Evolutionary conservation across 2,797 vertebrate genomes (phyloP), one percentile per base, ranked within the genome.

Genomic region (Myripristis murdjan): DNA sequence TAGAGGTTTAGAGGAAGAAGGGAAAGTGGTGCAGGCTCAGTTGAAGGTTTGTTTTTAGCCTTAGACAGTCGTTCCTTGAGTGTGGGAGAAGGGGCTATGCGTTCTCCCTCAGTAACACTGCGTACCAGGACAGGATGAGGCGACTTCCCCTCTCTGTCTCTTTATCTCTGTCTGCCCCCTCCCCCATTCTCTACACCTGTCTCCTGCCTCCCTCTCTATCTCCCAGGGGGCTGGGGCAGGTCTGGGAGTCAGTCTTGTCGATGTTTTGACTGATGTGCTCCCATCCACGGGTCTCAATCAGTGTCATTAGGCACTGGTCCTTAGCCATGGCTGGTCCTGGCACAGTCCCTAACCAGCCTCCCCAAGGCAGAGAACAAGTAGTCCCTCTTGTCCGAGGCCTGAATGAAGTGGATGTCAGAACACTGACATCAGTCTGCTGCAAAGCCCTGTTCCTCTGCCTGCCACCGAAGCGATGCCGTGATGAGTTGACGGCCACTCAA

Each of bases 401-500:
- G 15, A 20, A 33, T 53, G 15, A 53, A 63, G 59, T 8, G 31
- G 53, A 63, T 73, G 53, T 63, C 24, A 12, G 35, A 43, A 57
- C 15, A 48, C 15, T 68, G 39, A 46, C 59, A 35, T 59, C 14
- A 6, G 64, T 48, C 26, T 47, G n/a, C 35, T 16, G n/a, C 15
- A 10, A 23, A 14, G n/a, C 44, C 26, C 15, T 22, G 47, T 22
- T 49, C 56, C 11, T 59, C 44, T 10, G 35, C 43, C 35, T 39
- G 22, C 6, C 16, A 20, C 54, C 35, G 39, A 24, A 57, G 41
- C 31, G 43, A 31, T 16, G 64, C 31, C 31, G 26, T 58, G 51
- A 79, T 1, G 49, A 65, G 56, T 11, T 75, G 70, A 81, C 24
- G 46, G 54, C 56, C 55, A 59, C 26, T 51, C 70, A 81, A 62